Evolutionary conservation across 2,888 invertebrate genomes (phyloP).

Genomic region (Philhelius pedissequus): DNA sequence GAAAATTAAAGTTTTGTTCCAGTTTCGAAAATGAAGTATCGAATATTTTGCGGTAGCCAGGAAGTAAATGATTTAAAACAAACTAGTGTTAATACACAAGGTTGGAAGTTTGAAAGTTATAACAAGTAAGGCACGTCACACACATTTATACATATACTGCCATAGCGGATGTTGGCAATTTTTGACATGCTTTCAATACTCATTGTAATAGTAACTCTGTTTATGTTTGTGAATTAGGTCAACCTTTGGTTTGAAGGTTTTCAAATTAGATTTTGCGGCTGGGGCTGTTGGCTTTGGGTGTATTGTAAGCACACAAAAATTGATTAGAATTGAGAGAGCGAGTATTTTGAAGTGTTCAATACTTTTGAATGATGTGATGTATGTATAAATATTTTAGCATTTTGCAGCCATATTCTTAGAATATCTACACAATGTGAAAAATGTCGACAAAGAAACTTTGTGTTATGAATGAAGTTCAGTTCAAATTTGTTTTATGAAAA

Average conservation of each 20-base stretch:
- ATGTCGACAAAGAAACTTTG: no score
- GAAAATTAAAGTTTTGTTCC: constrained; percentile 11
- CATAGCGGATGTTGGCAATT: neutral
- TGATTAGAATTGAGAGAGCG: no score
- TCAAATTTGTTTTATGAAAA: no score
- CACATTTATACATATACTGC: neutral
- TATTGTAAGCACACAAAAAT: neutral
- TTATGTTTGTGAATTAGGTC: neutral
- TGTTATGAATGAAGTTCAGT: no score
- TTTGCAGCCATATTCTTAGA: no score
- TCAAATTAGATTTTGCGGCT: neutral
- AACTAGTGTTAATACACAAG: neutral
- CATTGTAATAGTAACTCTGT: neutral
- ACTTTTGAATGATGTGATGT: no score
- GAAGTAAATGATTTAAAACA: constrained; percentile 13
- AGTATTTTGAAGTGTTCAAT: no score
- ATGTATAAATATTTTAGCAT: neutral
- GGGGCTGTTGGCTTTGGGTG: neutral
- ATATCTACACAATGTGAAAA: no score
- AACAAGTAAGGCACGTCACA: neutral
- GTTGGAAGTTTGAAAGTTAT: neutral
- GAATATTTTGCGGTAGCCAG: constrained; percentile 1
- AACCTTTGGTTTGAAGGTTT: neutral
- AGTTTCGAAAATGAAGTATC: constrained; percentile 5
- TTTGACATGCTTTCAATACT: neutral